Conservation (phyloP, 2,797 vertebrate species). For the Parauchenoglanis punctatus region DNA sequence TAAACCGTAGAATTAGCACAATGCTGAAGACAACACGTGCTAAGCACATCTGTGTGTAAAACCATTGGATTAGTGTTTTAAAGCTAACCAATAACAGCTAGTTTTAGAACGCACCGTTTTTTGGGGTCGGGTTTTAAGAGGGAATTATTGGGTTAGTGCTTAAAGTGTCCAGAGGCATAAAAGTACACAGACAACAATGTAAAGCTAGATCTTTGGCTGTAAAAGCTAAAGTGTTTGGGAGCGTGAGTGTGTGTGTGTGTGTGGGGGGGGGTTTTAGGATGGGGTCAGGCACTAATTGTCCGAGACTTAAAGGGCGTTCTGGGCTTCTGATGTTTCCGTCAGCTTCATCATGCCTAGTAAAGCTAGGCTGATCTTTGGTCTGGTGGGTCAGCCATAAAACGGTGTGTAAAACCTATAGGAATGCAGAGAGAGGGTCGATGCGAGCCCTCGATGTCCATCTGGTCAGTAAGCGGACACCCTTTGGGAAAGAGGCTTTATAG, state of each 20-base stretch:
- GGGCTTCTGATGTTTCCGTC: constrained; percentile 63
- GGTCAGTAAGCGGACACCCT: constrained; percentile 70
- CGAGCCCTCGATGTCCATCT: constrained; percentile 34
- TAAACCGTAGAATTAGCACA: constrained; percentile 34
- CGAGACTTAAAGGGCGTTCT: constrained; percentile 57
- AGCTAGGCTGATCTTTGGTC: constrained; percentile 68
- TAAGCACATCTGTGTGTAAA: constrained; percentile 10
- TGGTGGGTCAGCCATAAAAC: constrained; percentile 66
- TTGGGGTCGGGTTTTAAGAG: background rate
- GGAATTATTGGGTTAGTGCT: background rate
- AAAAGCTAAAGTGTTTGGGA: constrained; percentile 20
- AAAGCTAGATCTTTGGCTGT: constrained; percentile 15
- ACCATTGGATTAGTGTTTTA: constrained; percentile 1
- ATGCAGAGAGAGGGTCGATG: constrained; percentile 57
- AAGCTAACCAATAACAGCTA: background rate
- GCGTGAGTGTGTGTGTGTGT: background rate
- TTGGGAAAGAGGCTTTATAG: constrained; percentile 69
- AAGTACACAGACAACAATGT: background rate
- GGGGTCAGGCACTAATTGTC: constrained; percentile 64
- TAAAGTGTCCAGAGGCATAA: constrained; percentile 31
- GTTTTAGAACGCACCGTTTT: background rate
- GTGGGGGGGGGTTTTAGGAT: constrained; percentile 12
- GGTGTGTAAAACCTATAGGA: constrained; percentile 70
- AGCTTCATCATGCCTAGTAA: constrained; percentile 70
- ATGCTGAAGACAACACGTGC: background rate